Evolutionary conservation across 2,113 vertebrate genomes (phyloP).

Genomic region (Chiloscyllium plagiosum): DNA sequence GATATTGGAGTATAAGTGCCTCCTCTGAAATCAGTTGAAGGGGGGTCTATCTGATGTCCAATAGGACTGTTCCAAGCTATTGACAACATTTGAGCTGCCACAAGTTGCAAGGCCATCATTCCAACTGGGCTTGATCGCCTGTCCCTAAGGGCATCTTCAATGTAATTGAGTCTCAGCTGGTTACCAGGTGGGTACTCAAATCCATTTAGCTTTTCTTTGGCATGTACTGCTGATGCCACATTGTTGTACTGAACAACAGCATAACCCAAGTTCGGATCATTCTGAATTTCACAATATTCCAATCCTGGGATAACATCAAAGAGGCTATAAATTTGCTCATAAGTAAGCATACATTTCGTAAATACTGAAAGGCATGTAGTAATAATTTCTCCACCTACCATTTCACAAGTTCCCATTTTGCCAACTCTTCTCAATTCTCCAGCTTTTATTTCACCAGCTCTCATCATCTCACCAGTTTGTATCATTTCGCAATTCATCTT

Average conservation of each 20-base stretch:
- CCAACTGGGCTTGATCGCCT: conserved; percentile 70
- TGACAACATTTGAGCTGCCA: conserved; percentile 85
- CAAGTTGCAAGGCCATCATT: conserved; percentile 88
- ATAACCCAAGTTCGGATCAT: conserved; percentile 67
- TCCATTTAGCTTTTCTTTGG: conserved; percentile 85
- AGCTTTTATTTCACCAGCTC: conserved; percentile 52
- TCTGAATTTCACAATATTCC: conserved; percentile 87
- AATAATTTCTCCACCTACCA: conserved; percentile 58
- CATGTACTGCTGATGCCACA: conserved; percentile 86
- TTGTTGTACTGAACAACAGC: conserved; percentile 86
- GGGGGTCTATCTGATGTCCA: conserved; percentile 53
- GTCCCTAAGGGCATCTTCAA: conserved; percentile 78
- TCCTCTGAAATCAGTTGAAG: conserved; percentile 49
- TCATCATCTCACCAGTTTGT: not conserved
- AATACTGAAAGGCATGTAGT: conserved; percentile 79
- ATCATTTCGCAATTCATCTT: conserved; percentile 46
- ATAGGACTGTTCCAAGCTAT: conserved; percentile 63
- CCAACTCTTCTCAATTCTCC: conserved; percentile 43
- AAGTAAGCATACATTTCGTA: conserved; percentile 67
- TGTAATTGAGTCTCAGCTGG: conserved; percentile 69
- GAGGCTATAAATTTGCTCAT: conserved; percentile 81
- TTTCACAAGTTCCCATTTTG: conserved; percentile 55
- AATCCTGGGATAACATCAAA: conserved; percentile 87
- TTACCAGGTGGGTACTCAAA: conserved; percentile 97
- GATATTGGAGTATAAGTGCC: conserved; percentile 54